Base-by-base conservation (phyloP, 2,113 vertebrate genomes). In the Thinocorus orbignyianus region DNA sequence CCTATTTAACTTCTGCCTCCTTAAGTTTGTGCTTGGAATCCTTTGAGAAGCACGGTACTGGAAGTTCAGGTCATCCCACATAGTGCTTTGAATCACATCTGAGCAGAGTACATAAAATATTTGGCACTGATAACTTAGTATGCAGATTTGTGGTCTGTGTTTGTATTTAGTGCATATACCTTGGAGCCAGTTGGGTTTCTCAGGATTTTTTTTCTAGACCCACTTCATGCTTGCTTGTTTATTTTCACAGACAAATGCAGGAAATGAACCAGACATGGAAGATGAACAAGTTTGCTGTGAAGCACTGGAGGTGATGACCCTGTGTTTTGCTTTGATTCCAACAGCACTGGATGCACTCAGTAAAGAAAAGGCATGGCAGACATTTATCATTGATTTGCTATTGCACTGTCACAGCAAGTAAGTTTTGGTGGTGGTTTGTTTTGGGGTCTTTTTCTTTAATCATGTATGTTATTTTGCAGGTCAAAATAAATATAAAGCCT, bases 381-480 rank as follows among this genome's bases (percentile, higher is more conserved):
- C 99, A 4, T 99, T 99, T 95, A 99, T 99, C 97, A 99, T 99
- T 95, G 99, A 99, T 97, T 97, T 99, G 96, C 96, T 99, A 5
- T 97, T 99, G 95, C 99, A 99, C 97, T 99, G 99, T 98, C 99
- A 99, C 97, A 99, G 99, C 99, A 99, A 99, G 99, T 99, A 97
- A 98, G 99, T 98, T 26, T 61, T 48, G 57, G 4, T 79, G 37
- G 19, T 35, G 4, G n/a, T 24, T 35, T n/a, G 42, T 65, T 30
- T 60, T 26, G 15, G 11, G 44, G 2, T 2, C 7, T 0, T 10
- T 39, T 12, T 42, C 30, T 77, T 82, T 31, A 33, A 33, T 71
- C 12, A 10, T 23, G 17, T 51, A 10, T 11, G 4, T 86, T 79
- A 24, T 51, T 87, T 86, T 84, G 39, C 28, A 68, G 11, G 70